phyloP scores from a whole-genome alignment of 2,797 vertebrate species.

The Poeciliopsis presidionis region DNA sequence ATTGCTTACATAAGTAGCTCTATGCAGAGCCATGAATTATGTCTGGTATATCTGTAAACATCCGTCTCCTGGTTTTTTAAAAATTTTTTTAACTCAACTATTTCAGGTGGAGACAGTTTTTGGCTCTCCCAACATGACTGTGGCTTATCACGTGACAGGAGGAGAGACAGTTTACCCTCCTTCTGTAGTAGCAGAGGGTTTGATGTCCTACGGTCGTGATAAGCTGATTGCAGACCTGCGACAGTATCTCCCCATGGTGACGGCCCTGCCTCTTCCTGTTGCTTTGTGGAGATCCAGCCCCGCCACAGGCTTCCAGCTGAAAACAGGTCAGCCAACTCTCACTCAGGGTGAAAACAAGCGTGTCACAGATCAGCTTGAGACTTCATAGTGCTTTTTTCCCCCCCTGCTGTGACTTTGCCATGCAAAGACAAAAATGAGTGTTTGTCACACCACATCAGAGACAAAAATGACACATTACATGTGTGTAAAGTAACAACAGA shows the following conservation, averaged over 20 bases:
- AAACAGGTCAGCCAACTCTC: slow-evolving; percentile 87
- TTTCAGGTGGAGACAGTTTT: slow-evolving; percentile 83
- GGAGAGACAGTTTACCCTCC: slow-evolving; percentile 88
- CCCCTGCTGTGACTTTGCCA: slow-evolving; percentile 27
- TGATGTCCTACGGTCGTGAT: slow-evolving; percentile 86
- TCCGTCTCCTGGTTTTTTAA: not conserved
- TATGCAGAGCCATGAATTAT: not conserved
- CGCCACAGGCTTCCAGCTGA: slow-evolving; percentile 87
- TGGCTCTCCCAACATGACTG: slow-evolving; percentile 88
- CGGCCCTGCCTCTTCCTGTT: slow-evolving; percentile 87
- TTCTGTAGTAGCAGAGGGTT: slow-evolving; percentile 84
- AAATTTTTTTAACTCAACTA: slow-evolving; percentile 2
- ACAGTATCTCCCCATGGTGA: slow-evolving; percentile 88
- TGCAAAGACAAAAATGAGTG: not conserved
- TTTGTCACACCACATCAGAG: slow-evolving; percentile 6
- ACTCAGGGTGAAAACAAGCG: slow-evolving; percentile 42
- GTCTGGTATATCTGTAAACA: not conserved
- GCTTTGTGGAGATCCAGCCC: slow-evolving; percentile 87
- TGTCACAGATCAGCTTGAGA: slow-evolving; percentile 37
- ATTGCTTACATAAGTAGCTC: not conserved
- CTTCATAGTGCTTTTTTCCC: slow-evolving; percentile 9
- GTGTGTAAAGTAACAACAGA: not conserved
- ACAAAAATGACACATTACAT: not conserved
- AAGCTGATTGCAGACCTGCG: slow-evolving; percentile 90
- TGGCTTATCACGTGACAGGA: slow-evolving; percentile 90